Percentiles rank a stretch among this genome's conserved stretches.
These are phyloP conservation scores for Rhabdophis nuchalis DNA, from an alignment of 2,797 vertebrate species.

Conservation along the genomic window DNA sequence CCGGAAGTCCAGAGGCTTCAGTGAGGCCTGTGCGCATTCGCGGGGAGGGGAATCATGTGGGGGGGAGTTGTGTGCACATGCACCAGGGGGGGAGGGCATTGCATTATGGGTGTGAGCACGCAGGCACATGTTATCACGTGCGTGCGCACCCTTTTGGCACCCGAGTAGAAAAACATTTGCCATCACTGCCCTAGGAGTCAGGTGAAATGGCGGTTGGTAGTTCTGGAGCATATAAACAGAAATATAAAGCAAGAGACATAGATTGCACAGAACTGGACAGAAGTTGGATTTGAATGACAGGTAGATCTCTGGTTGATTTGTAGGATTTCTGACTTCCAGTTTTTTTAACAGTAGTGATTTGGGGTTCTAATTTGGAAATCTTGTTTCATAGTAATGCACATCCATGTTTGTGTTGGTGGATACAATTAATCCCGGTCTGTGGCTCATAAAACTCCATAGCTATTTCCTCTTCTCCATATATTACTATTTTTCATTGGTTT, in stretches of 20 bases:
- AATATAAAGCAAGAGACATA: not conserved
- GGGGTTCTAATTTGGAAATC: not conserved
- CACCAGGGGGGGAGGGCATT: no score
- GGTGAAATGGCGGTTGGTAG: not conserved
- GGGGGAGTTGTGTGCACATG: no score
- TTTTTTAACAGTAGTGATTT: not conserved
- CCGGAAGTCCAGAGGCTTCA: no score
- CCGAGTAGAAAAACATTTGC: no score
- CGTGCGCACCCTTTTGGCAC: no score
- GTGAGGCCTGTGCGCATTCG: no score
- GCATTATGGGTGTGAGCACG: no score
- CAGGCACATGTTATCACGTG: no score
- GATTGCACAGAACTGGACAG: not conserved
- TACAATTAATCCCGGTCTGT: not conserved
- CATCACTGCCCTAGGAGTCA: not conserved
- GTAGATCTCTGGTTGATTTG: not conserved
- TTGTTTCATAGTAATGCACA: not conserved
- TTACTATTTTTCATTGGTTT: not conserved
- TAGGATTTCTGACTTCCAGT: not conserved
- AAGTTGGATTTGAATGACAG: not conserved
- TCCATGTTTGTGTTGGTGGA: not conserved
- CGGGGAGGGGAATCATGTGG: no score
- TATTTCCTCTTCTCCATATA: no score
- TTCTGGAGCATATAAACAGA: not conserved
- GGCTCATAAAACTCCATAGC: not conserved